A percentile compares a stretch with the other conserved stretches of the same genome.
These are phyloP conservation scores for Polyploca ridens DNA, from an alignment of 2,888 invertebrate genomes.

Conservation along the genomic window DNA sequence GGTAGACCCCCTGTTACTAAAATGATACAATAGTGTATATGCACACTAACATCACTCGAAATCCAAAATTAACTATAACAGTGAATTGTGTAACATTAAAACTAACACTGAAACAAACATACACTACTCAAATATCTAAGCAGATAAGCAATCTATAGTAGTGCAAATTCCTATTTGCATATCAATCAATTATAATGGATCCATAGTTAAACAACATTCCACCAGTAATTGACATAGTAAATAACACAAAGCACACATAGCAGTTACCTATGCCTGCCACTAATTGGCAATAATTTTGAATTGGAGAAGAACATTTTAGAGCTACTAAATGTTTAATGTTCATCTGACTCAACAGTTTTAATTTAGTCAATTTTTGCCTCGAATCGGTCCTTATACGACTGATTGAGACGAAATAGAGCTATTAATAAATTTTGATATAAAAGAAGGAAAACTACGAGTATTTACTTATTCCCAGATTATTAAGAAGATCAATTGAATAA, in stretches of 20 bases:
- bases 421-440: no score
- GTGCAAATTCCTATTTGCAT: neutral
- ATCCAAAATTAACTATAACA: neutral
- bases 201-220: neutral
- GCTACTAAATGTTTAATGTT: neutral
- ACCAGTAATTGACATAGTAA: neutral
- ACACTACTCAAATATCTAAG: neutral
- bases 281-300: neutral
- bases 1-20: no score
- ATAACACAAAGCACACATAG: neutral
- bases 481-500: slow-evolving; percentile 24
- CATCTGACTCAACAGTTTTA: no score
- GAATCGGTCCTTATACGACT: no score
- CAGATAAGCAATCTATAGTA: neutral
- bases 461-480: slow-evolving; percentile 27
- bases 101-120: neutral
- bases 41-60: no score
- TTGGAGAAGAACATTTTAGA: neutral
- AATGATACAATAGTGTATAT: no score
- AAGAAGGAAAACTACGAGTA: neutral
- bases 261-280: neutral
- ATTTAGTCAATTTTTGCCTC: neutral
- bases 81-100: neutral
- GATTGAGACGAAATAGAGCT: no score
- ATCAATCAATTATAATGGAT: slow-evolving; percentile 1